Conservation (phyloP, 35 echinoderm and acorn worm genomes). For the Chiridota heheva region DNA sequence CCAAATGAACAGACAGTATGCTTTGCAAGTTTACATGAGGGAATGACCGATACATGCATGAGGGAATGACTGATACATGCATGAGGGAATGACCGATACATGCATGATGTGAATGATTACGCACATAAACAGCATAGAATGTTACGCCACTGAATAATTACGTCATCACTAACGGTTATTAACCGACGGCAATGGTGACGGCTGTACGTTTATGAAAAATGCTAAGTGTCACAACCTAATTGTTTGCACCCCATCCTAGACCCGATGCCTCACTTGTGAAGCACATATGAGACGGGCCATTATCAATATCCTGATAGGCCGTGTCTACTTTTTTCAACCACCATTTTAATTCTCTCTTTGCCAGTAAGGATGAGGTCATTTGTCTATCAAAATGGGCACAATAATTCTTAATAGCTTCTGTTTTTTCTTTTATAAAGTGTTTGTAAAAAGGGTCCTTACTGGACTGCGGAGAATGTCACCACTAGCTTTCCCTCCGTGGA, state of each 20-base stretch:
- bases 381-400: not conserved
- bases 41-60: no score
- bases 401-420: not conserved
- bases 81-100: no score
- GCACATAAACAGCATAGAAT: no score
- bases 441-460: slow-evolving; percentile 14
- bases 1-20: no score
- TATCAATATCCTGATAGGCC: not conserved
- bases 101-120: no score
- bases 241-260: slow-evolving; percentile 40
- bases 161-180: no score
- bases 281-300: not conserved
- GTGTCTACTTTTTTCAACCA: not conserved
- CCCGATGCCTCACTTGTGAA: slow-evolving; percentile 47
- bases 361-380: not conserved
- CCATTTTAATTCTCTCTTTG: slow-evolving; percentile 13
- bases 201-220: no score
- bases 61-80: no score
- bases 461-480: not conserved
- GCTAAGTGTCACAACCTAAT: no score
- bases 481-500: not conserved
- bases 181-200: no score
- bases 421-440: not conserved
- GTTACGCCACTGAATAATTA: no score
- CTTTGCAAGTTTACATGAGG: no score